phyloP scores from a whole-genome alignment of 2,888 invertebrate genomes.

The Fragum sueziense region DNA sequence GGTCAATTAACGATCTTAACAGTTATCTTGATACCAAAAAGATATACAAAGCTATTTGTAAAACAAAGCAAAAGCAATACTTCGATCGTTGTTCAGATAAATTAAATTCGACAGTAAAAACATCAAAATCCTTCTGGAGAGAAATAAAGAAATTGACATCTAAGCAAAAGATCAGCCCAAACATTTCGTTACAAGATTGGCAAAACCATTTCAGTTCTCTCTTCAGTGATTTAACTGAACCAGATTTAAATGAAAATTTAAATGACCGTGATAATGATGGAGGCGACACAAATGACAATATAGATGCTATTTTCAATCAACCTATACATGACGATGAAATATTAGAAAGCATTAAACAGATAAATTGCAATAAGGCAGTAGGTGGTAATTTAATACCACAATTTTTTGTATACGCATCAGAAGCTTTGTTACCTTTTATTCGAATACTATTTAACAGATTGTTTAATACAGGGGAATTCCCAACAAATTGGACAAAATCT shows the following conservation, averaged over 20 bases:
- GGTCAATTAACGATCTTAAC: background rate
- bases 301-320: background rate
- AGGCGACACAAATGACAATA: background rate
- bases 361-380: slow-evolving; percentile 3
- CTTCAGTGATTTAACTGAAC: too few relatives aligned
- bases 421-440: background rate
- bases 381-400: background rate
- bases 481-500: background rate
- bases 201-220: background rate
- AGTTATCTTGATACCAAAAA: background rate
- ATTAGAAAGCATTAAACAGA: background rate
- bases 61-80: background rate
- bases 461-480: background rate
- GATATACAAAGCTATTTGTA: background rate
- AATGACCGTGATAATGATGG: background rate
- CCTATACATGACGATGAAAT: slow-evolving; percentile 2
- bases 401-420: background rate
- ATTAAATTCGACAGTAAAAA: background rate
- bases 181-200: background rate
- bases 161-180: background rate
- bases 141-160: background rate
- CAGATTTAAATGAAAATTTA: background rate
- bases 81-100: background rate
- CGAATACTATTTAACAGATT: slow-evolving; percentile 5
- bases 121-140: slow-evolving; percentile 1